Base-by-base conservation (phyloP, 2,797 vertebrate genomes). In the Gouania willdenowi region DNA sequence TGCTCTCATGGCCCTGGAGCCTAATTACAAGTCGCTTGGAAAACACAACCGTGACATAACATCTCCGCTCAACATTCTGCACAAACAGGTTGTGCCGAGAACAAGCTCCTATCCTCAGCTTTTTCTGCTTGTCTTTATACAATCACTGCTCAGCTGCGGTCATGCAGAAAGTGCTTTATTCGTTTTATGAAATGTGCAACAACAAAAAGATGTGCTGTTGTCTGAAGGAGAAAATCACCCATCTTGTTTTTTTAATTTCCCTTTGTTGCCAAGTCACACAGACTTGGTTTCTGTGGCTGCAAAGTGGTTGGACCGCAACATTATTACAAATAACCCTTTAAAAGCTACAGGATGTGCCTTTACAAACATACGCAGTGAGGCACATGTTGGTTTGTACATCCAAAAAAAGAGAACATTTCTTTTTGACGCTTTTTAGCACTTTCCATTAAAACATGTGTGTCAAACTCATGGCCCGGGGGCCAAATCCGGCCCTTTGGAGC, bases 61-160 rank as follows among this genome's bases (percentile, higher is more conserved):
- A 82, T 75, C 66, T 61, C 44, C 67, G 55, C 75, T 80, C 63
- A 14, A 85, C 72, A 84, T 84, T 83, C 77, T 84, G 75, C 76
- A 79, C 80, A 78, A 79, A 83, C 80, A 77, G 71, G 71, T 79
- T 75, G 71, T 54, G 70, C 43, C 43, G 72, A 39, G 78, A 74
- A 45, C 29, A 26, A 41, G 12, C 42, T 38, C 61, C 81, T 80
- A 72, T 73, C 79, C 60, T 27, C 36, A 53, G 68, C 35, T 30
- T 44, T 18, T n/a, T 10, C 3, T 8, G 31, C 4, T 37, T 28
- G 42, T 58, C 49, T 56, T 38, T 41, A n/a, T n/a, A 23, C 37
- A 5, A 33, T 51, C 30, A 19, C 1, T 5, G 18, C 13, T 0
- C 2, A 20, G 14, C 5, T 12, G 17, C 24, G 18, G 18, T 26